Evolutionary conservation across 1,140 invertebrate genomes (phyloP).

Genomic region (Aplysia californica): DNA sequence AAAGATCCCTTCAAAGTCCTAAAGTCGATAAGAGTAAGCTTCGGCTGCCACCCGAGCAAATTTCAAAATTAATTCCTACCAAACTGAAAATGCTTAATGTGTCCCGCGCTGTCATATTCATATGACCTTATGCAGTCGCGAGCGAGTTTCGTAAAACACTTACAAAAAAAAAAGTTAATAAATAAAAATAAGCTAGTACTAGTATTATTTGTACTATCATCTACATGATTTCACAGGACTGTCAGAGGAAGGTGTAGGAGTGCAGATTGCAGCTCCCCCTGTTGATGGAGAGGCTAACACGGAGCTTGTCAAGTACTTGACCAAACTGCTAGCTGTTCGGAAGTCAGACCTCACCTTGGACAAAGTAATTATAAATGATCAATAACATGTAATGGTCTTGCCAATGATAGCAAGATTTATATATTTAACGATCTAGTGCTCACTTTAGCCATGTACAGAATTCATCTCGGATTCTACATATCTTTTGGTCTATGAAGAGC

Average conservation of each 20-base stretch:
- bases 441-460: too few relatives aligned
- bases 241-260: conserved; percentile 70
- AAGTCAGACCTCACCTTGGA: conserved; percentile 79
- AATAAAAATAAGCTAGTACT: background rate
- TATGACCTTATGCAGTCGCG: too few relatives aligned
- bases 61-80: too few relatives aligned
- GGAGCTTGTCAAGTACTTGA: conserved; percentile 79
- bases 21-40: too few relatives aligned
- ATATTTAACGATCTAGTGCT: background rate
- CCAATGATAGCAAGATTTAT: background rate
- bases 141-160: too few relatives aligned
- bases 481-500: too few relatives aligned
- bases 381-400: background rate
- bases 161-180: background rate
- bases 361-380: conserved; percentile 67
- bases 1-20: too few relatives aligned
- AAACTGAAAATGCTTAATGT: too few relatives aligned
- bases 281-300: conserved; percentile 84
- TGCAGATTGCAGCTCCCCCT: conserved; percentile 82
- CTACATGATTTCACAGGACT: conserved; percentile 49
- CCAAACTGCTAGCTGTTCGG: conserved; percentile 75
- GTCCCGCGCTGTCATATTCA: too few relatives aligned
- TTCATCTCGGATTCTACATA: too few relatives aligned
- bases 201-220: background rate
- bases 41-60: too few relatives aligned